These are phyloP conservation scores for Chionis minor DNA, from an alignment of 2,113 vertebrate genomes.

Conservation along the genomic window DNA sequence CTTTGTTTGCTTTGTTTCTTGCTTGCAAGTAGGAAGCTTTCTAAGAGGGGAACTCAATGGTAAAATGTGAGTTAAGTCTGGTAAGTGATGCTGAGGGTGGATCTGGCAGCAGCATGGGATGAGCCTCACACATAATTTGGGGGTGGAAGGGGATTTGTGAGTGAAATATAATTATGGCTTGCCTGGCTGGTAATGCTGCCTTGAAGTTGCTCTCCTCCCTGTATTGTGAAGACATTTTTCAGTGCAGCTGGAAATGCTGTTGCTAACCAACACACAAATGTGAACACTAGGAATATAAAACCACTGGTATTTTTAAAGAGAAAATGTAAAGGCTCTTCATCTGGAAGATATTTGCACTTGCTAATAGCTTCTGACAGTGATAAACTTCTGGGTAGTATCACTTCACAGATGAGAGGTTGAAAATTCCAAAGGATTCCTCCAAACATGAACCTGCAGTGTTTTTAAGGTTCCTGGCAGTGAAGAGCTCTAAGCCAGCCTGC, in stretches of 20 bases:
- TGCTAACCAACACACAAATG: constrained; percentile 52
- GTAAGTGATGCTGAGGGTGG: neutral
- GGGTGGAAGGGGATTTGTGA: neutral
- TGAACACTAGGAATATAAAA: neutral
- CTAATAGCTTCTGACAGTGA: neutral
- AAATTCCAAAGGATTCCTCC: constrained; percentile 33
- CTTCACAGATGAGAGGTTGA: constrained; percentile 41
- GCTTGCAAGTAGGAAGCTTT: neutral
- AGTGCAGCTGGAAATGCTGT: constrained; percentile 54
- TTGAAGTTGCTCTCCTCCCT: constrained; percentile 57
- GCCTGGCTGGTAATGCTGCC: constrained; percentile 36
- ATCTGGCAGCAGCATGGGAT: constrained; percentile 12
- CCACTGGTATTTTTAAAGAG: neutral
- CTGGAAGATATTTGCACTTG: neutral
- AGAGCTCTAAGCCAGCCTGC: neutral
- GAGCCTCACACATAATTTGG: constrained; percentile 36
- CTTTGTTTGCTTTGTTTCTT: neutral
- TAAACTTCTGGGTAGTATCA: neutral
- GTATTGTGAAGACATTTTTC: constrained; percentile 51
- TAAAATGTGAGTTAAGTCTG: neutral
- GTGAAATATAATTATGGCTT: constrained; percentile 71
- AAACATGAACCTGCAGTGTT: neutral
- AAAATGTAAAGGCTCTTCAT: neutral
- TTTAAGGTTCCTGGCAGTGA: neutral
- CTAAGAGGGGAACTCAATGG: neutral